A percentile compares a stretch with the other conserved stretches of the same genome.
phyloP scores from a whole-genome alignment of 2,888 invertebrate genomes.

The Chalcosyrphus nemorum region DNA sequence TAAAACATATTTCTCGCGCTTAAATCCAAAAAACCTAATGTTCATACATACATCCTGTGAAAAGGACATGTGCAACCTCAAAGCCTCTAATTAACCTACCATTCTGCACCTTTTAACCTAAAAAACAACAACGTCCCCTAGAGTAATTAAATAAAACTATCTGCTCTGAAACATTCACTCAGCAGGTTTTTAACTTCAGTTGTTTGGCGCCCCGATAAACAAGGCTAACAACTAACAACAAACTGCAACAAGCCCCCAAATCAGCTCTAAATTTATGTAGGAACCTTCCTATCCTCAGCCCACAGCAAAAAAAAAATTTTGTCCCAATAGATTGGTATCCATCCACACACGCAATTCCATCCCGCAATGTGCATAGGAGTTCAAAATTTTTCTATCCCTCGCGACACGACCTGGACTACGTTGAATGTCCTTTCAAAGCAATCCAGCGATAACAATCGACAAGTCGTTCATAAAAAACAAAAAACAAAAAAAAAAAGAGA shows the following conservation, averaged over 20 bases:
- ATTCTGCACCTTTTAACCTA: background rate
- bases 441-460: constrained; percentile 65
- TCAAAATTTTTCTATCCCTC: constrained; percentile 26
- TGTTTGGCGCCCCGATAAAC: constrained; percentile 30
- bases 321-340: constrained; percentile 33
- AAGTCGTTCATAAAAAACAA: constrained; percentile 17
- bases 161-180: background rate
- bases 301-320: constrained; percentile 28
- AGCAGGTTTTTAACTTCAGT: constrained; percentile 1
- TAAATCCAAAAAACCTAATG: background rate
- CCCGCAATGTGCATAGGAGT: background rate
- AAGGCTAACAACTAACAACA: constrained; percentile 44
- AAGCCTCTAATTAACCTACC: constrained; percentile 29
- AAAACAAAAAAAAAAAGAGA: background rate
- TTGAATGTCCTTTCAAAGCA: constrained; percentile 59
- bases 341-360: constrained; percentile 14
- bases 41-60: background rate
- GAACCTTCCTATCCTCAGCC: constrained; percentile 3
- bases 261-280: constrained; percentile 57
- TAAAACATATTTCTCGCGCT: background rate
- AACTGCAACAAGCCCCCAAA: constrained; percentile 57
- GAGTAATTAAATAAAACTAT: background rate
- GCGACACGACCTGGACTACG: constrained; percentile 36
- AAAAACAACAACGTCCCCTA: background rate
- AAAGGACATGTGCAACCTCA: background rate